Base-by-base conservation (phyloP, 2,797 vertebrate genomes). In the Melanotaenia boesemani region DNA sequence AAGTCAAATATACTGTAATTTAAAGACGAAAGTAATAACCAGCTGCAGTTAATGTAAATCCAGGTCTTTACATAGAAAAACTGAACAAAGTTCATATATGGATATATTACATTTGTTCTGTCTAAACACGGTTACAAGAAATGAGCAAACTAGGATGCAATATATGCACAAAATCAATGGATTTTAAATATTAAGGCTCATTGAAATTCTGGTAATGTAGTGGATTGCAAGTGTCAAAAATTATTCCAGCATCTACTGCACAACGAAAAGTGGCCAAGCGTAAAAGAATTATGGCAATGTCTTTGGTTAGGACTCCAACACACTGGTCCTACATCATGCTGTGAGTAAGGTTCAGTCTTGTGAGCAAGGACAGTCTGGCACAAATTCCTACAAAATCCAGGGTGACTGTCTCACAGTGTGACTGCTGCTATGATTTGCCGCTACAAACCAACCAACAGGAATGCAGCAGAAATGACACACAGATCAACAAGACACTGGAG, bases 81-180 rank as follows among this genome's bases (percentile, higher is more conserved):
- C 30, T 80, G 52, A 80, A 63, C 34, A 61, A 70, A 76, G 61
- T 73, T 63, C 63, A 30, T 30, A 30, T 30, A 6, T 69, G 57
- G 37, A 81, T 59, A 60, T 55, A 60, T 64, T 52, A 71, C 61
- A 67, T 77, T 72, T 70, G 72, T 70, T 52, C 36, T 57, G 36
- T 70, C 84, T 44, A 54, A 59, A 86, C 79, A 77, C 63, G 70
- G 67, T 9, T 54, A 48, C 62, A 64, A 71, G 46, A 79, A 76
- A 81, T 59, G n/a, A 73, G 39, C 56, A 63, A 12, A 60, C 22
- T 71, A 12, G 34, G 55, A 74, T 79, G 1, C 13, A 41, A 74
- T 55, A 48, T 64, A 80, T 60, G 70, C 55, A 73, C 44, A 58
- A 66, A 69, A 74, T 67, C 54, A 69, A 50, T 62, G 32, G 63